Evolutionary conservation across 2,888 invertebrate species (phyloP).

Genomic region (Magallana nippona): DNA sequence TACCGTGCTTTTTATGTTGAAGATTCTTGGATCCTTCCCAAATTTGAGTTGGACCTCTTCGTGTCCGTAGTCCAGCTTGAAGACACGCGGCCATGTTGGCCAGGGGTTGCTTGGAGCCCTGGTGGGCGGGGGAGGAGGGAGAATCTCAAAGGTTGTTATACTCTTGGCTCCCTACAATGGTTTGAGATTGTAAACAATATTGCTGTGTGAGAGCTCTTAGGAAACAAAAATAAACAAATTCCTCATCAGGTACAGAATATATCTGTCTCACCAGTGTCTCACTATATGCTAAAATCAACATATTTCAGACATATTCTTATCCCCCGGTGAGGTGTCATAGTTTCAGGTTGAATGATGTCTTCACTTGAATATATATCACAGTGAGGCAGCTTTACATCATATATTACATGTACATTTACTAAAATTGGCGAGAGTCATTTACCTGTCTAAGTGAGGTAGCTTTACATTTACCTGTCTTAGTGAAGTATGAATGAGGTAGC

Average conservation of each 20-base stretch:
- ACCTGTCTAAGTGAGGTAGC: constrained; percentile 93
- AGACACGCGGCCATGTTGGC: constrained; percentile 98
- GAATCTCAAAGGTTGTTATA: constrained; percentile 97
- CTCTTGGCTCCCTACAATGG: constrained; percentile 89
- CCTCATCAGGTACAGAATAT: too few species aligned
- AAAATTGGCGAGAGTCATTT: constrained; percentile 83
- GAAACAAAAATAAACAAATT: too few species aligned
- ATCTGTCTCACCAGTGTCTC: too few species aligned
- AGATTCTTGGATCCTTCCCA: constrained; percentile 91
- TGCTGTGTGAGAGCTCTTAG: too few species aligned
- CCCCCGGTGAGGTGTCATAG: too few species aligned
- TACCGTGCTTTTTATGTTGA: constrained; percentile 94
- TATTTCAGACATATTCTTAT: too few species aligned
- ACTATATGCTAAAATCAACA: too few species aligned
- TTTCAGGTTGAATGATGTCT: too few species aligned
- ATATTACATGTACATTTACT: too few species aligned
- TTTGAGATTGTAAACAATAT: too few species aligned
- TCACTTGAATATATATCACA: too few species aligned
- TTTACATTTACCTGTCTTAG: constrained; percentile 87
- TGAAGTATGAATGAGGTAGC: constrained; percentile 96
- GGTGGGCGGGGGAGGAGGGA: constrained; percentile 92
- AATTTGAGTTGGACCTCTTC: constrained; percentile 92
- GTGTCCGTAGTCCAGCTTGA: constrained; percentile 98
- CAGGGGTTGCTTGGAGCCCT: constrained; percentile 96
- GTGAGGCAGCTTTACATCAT: too few species aligned